Conservation (phyloP, 2,888 invertebrate genomes). For the Drosophila barbarae region DNA sequence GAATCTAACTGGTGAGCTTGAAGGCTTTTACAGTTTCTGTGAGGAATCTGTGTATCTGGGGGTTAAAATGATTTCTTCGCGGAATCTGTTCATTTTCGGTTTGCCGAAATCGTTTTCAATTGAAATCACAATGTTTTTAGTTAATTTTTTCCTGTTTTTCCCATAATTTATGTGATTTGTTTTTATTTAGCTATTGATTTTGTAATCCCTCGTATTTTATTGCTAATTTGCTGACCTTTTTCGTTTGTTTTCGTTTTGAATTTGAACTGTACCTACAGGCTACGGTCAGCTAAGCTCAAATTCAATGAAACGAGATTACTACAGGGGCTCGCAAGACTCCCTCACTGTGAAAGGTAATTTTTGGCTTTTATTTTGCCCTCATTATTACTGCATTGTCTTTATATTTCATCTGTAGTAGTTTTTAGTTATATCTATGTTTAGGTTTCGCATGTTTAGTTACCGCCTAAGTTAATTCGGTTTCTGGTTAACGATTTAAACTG, state of each 20-base stretch:
- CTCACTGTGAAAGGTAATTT: slow-evolving; percentile 88
- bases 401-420: slow-evolving; percentile 19
- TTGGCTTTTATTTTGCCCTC: slow-evolving; percentile 48
- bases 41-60: neutral
- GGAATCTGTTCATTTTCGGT: slow-evolving; percentile 29
- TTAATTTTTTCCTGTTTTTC: slow-evolving; percentile 10
- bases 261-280: slow-evolving; percentile 56
- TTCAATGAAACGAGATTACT: slow-evolving; percentile 92
- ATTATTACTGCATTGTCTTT: slow-evolving; percentile 29
- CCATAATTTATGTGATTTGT: slow-evolving; percentile 19
- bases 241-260: slow-evolving; percentile 50
- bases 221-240: slow-evolving; percentile 51
- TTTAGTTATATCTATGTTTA: slow-evolving; percentile 18
- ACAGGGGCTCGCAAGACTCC: slow-evolving; percentile 94
- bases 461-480: slow-evolving; percentile 19
- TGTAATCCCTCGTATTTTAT: slow-evolving; percentile 34
- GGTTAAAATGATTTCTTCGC: neutral
- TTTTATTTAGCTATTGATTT: slow-evolving; percentile 36
- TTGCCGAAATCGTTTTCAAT: neutral
- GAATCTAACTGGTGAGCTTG: slow-evolving; percentile 87
- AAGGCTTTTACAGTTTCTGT: neutral
- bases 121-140: slow-evolving; percentile 16
- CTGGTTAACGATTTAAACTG: slow-evolving; percentile 17
- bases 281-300: slow-evolving; percentile 81
- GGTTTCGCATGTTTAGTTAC: slow-evolving; percentile 48